phyloP scores from a whole-genome alignment of 1,140 invertebrate species.

The Diuraphis noxia region DNA sequence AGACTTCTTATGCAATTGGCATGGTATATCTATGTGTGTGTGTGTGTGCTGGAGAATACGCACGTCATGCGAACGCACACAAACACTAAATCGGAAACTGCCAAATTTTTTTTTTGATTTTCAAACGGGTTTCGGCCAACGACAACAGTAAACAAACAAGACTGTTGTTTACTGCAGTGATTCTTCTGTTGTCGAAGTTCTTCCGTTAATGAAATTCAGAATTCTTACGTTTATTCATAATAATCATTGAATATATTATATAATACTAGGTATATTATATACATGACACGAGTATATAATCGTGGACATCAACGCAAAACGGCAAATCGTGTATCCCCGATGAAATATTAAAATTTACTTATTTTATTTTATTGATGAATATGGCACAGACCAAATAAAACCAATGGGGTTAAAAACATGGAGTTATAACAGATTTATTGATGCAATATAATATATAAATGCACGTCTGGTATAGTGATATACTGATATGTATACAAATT shows the following conservation, averaged over 20 bases:
- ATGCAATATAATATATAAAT: neutral
- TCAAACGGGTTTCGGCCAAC: conserved; percentile 17
- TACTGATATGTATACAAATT: neutral
- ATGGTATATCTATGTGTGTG: neutral
- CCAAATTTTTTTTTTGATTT: conserved; percentile 7
- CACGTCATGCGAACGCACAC: neutral
- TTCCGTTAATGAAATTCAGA: neutral
- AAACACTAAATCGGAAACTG: neutral
- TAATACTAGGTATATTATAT: neutral
- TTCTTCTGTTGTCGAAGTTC: neutral
- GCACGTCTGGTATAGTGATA: too few species aligned
- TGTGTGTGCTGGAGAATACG: neutral
- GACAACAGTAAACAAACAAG: conserved; percentile 16
- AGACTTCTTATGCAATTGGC: conserved; percentile 49
- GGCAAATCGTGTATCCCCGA: neutral
- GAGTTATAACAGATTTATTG: neutral
- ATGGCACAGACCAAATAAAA: neutral
- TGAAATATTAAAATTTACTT: too few species aligned
- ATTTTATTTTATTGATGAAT: neutral
- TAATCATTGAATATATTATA: neutral
- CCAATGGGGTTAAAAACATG: neutral
- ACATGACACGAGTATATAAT: neutral
- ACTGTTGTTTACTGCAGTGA: neutral
- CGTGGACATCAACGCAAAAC: neutral
- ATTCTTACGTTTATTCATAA: neutral